Percentiles rank a stretch among this genome's conserved stretches.
Evolutionary conservation across 2,113 vertebrate species (phyloP).

Genomic region (Carassius auratus): DNA sequence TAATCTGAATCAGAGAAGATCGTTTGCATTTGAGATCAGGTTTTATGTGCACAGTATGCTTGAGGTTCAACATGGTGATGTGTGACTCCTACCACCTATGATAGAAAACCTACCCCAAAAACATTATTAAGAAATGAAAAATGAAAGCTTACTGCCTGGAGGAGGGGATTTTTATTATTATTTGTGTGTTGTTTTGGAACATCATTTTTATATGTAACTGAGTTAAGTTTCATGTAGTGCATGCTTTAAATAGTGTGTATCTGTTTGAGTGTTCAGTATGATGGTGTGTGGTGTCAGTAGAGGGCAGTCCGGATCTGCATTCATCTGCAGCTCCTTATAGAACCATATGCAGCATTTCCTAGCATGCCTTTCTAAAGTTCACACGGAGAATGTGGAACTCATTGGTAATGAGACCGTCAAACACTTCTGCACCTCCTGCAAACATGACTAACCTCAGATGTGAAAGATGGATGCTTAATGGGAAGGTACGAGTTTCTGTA

Average conservation of each 20-base stretch:
- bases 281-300: constrained; percentile 14
- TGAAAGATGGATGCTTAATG: neutral
- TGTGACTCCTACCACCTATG: too few species aligned
- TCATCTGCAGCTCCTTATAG: neutral
- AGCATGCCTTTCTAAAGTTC: neutral
- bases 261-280: neutral
- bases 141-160: too few species aligned
- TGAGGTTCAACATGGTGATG: too few species aligned
- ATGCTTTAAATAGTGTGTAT: neutral
- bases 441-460: neutral
- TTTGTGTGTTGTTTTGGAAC: too few species aligned
- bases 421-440: neutral
- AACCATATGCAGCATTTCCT: neutral
- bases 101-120: too few species aligned
- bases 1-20: neutral
- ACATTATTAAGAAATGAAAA: too few species aligned
- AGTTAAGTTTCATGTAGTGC: neutral
- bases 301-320: constrained; percentile 21
- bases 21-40: neutral
- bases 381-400: neutral
- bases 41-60: neutral
- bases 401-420: neutral
- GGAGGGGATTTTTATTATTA: too few species aligned
- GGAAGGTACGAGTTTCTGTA: neutral
- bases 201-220: neutral